phyloP scores from a whole-genome alignment of 2,113 vertebrate species.

The Rhinopomastus cyanomelas region DNA sequence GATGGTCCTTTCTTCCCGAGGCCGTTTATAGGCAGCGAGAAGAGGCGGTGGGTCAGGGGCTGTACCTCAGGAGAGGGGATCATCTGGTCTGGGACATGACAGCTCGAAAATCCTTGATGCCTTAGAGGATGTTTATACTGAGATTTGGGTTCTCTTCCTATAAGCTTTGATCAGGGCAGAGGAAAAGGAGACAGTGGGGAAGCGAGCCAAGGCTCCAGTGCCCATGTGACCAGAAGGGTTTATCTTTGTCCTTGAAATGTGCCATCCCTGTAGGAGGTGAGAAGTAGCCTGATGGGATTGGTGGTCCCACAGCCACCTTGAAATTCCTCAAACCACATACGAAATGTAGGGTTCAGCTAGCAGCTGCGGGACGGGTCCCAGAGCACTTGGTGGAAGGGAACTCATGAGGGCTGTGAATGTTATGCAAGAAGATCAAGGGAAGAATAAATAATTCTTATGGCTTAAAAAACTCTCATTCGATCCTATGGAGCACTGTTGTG shows the following conservation, averaged over 20 bases:
- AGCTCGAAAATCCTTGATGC: neutral
- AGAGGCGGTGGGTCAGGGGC: accelerated
- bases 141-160: neutral
- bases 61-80: neutral
- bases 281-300: neutral
- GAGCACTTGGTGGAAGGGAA: accelerated
- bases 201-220: neutral
- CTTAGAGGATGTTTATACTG: neutral
- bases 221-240: neutral
- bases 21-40: neutral
- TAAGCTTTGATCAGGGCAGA: neutral
- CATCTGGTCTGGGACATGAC: accelerated
- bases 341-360: neutral
- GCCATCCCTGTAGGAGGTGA: neutral
- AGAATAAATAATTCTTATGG: neutral
- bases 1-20: too few species aligned
- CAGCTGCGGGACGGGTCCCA: neutral
- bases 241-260: neutral
- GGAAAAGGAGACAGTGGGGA: neutral
- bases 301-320: accelerated
- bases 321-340: accelerated
- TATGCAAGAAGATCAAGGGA: neutral
- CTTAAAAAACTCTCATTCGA: neutral
- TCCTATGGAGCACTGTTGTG: accelerated
- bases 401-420: neutral